phyloP scores from a whole-genome alignment of 2,888 invertebrate species.

The Oligia fasciuncula region DNA sequence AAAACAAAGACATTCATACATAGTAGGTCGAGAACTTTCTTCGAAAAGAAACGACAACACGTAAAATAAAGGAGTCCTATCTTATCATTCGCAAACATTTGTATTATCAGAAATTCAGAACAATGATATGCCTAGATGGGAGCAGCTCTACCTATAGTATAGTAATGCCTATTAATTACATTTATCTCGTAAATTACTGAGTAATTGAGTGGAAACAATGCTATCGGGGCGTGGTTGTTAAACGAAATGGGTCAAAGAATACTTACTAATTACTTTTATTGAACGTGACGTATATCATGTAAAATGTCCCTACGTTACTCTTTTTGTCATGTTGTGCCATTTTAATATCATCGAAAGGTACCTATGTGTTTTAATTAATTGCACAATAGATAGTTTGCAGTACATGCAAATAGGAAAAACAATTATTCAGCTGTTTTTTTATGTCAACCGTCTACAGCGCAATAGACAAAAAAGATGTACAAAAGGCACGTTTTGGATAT shows the following conservation, averaged over 20 bases:
- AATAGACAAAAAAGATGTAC: background rate
- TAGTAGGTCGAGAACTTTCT: constrained; percentile 26
- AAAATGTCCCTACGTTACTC: background rate
- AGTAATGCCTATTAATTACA: constrained; percentile 10
- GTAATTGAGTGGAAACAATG: constrained; percentile 42
- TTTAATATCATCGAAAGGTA: background rate
- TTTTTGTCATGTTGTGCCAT: constrained; percentile 1
- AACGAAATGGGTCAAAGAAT: constrained; percentile 40
- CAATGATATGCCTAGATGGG: background rate
- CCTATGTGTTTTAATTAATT: constrained; percentile 19
- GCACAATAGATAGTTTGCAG: constrained; percentile 26
- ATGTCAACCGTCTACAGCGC: constrained; percentile 10
- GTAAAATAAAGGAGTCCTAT: constrained; percentile 8
- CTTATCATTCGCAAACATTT: constrained; percentile 46
- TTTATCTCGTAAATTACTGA: constrained; percentile 35
- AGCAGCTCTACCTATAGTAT: background rate
- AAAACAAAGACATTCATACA: constrained; percentile 37
- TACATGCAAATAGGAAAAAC: background rate
- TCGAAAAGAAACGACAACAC: constrained; percentile 22
- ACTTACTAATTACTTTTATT: constrained; percentile 7
- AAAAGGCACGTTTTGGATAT: constrained; percentile 16
- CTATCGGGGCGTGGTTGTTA: constrained; percentile 8
- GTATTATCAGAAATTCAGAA: constrained; percentile 28
- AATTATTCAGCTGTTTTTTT: constrained; percentile 23
- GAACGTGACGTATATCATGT: background rate